Evolutionary conservation across 1,140 invertebrate genomes (phyloP), one percentile per base, ranked within the genome.

Genomic region (Tetraneura akinire): DNA sequence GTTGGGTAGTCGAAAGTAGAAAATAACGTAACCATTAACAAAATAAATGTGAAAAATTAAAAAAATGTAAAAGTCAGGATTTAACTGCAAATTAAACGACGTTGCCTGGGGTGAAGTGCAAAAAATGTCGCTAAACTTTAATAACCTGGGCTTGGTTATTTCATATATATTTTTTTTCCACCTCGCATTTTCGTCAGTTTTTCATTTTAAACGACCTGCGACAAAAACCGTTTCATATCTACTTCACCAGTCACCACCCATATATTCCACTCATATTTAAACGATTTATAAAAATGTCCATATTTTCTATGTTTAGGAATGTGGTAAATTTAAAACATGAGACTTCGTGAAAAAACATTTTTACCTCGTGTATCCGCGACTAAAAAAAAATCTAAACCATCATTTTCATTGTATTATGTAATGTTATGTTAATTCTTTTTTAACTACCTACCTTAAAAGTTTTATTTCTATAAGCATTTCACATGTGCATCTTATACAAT

Each of bases 161-260:
- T 51, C 47, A 29, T 51, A 49, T 51, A 51, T 51, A 51, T 71
- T 51, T 71, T 71, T 71, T 71, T 29, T 37, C 32, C 68, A 51
- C 68, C 68, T 71, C 68, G 68, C 51, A 71, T 51, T 47, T 71
- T 51, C 18, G 68, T 51, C 47, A 51, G 68, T 71, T 71, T 71
- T 71, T 71, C 68, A 71, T 71, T 71, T 51, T 71, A 71, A 71
- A 51, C 68, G 68, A 71, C 68, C 68, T 45, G 45, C 68, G 68
- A 71, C 68, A 71, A 71, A 71, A 71, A 71, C 47, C 14, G 23
- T 71, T 29, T 71, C 68, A 51, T 51, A 51, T 51, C 47, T 51
- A 51, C 18, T 47, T 45, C 42, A 47, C 68, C 32, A 37, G 32
- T 37, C 42, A 47, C 68, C 45, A 6, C 68, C 68, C 23, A 51